Evolutionary conservation across 2,113 vertebrate species (phyloP).

Genomic region (Rhineura floridana): DNA sequence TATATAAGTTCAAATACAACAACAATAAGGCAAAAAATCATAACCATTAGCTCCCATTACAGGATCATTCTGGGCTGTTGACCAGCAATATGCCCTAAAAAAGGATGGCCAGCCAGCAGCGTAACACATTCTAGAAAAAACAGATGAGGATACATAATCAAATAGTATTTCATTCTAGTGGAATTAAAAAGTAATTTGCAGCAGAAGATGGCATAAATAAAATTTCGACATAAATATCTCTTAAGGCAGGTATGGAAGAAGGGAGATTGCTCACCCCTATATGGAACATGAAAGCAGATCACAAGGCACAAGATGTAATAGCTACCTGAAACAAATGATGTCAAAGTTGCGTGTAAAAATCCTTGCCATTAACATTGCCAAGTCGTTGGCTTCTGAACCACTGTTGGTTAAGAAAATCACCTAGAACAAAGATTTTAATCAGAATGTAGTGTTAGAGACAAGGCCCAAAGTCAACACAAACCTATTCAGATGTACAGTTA

Average conservation of each 20-base stretch:
- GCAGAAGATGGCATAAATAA: neutral
- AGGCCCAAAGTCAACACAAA: neutral
- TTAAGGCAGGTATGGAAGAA: neutral
- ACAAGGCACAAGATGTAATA: neutral
- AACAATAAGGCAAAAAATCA: no score
- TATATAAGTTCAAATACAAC: no score
- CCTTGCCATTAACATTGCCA: constrained; percentile 92
- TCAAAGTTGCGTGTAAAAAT: constrained; percentile 84
- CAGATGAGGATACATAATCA: neutral
- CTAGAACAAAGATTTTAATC: constrained; percentile 62
- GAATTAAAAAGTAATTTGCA: neutral
- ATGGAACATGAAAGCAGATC: neutral
- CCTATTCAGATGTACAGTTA: neutral
- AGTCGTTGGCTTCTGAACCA: constrained; percentile 94
- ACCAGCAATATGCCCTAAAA: neutral
- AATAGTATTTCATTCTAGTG: neutral
- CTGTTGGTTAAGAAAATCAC: constrained; percentile 92
- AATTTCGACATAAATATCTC: neutral
- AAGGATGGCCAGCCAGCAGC: neutral
- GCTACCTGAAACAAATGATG: constrained; percentile 89
- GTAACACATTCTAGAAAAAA: neutral
- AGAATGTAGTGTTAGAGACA: neutral
- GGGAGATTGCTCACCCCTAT: no score
- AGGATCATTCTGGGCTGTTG: neutral
- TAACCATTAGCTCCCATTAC: neutral